Evolutionary conservation across 2,797 vertebrate genomes (phyloP).

Genomic region (Schizopygopsis pylzovi): DNA sequence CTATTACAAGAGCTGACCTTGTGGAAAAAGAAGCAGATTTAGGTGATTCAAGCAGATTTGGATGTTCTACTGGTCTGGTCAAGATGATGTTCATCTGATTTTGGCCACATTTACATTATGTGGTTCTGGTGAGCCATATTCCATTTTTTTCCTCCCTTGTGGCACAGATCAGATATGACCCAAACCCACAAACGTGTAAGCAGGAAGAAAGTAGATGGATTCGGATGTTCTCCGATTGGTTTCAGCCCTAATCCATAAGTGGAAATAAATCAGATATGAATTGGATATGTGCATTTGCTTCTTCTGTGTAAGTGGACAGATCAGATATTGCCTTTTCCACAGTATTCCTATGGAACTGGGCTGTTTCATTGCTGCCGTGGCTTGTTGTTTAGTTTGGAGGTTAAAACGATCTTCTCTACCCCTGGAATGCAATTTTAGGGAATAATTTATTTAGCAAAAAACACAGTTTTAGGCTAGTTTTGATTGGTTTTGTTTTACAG

Average conservation of each 20-base stretch:
- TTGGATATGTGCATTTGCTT: background rate
- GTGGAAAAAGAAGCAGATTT: background rate
- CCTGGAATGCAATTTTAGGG: background rate
- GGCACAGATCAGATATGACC: background rate
- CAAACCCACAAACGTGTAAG: background rate
- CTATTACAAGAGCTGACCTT: background rate
- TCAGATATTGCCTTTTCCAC: background rate
- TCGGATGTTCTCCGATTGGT: background rate
- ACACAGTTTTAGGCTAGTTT: too few species aligned
- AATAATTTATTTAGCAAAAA: background rate
- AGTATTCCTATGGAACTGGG: background rate
- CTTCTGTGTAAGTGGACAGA: background rate
- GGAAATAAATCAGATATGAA: background rate
- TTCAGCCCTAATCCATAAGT: background rate
- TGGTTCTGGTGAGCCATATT: background rate
- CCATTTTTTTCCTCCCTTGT: background rate
- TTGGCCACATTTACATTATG: background rate
- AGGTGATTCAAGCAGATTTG: background rate
- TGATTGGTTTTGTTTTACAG: too few species aligned
- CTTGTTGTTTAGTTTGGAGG: background rate
- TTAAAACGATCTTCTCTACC: background rate
- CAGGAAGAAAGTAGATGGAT: background rate
- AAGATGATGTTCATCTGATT: background rate
- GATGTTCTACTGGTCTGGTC: background rate
- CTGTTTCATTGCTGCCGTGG: background rate